Conservation (phyloP, 1,140 invertebrate species). For the Microplitis demolitor region DNA sequence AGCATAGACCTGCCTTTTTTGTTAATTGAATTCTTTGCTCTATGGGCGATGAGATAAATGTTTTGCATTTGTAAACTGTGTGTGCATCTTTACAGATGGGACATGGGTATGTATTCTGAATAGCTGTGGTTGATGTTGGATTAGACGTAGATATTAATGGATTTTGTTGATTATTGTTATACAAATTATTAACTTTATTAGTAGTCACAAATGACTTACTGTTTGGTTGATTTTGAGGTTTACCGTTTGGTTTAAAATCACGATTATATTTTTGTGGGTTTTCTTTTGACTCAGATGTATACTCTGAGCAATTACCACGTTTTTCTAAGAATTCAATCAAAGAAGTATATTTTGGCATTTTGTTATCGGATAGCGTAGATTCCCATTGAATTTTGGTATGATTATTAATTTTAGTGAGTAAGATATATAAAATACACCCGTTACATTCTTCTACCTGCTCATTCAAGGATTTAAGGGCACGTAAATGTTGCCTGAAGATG, state of each 20-base stretch:
- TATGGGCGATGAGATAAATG: slow-evolving; percentile 16
- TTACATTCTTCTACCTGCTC: slow-evolving; percentile 30
- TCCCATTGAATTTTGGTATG: slow-evolving; percentile 17
- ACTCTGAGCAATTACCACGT: slow-evolving; percentile 1
- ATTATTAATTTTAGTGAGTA: slow-evolving; percentile 19
- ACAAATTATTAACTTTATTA: neutral
- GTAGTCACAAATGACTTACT: no score
- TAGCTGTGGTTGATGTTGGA: neutral
- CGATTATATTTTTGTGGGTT: neutral
- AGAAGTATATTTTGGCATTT: neutral
- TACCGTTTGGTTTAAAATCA: neutral
- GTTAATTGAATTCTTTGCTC: slow-evolving; percentile 13
- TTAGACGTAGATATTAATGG: neutral
- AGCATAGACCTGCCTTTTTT: slow-evolving; percentile 24
- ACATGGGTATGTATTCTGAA: neutral
- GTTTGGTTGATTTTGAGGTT: no score
- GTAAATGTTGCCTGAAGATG: slow-evolving; percentile 28
- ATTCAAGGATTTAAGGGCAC: slow-evolving; percentile 24
- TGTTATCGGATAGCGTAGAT: neutral
- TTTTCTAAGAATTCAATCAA: slow-evolving; percentile 21
- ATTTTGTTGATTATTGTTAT: no score
- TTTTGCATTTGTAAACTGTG: slow-evolving; percentile 17
- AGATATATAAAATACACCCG: slow-evolving; percentile 23
- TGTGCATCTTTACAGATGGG: slow-evolving; percentile 12
- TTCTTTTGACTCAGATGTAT: neutral